These are phyloP conservation scores for Arrhopalites spinosus DNA, from an alignment of 2,888 invertebrate species.

Conservation along the genomic window DNA sequence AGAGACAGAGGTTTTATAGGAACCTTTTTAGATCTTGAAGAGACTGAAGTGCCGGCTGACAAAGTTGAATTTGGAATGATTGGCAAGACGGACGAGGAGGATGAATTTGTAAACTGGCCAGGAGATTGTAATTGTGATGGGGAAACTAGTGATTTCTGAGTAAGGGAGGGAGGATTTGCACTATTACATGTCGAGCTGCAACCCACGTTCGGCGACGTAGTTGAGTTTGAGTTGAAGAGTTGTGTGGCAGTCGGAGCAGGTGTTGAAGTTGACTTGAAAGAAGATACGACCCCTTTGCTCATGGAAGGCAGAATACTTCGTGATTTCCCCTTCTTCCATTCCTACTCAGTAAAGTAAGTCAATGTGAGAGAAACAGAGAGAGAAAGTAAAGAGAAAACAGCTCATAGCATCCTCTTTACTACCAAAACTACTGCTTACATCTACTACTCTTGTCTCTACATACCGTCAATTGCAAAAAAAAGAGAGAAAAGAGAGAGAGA, in stretches of 20 bases:
- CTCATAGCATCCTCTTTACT: background rate
- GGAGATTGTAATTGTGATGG: background rate
- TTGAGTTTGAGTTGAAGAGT: conserved; percentile 1
- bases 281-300: conserved; percentile 51
- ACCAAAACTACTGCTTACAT: background rate
- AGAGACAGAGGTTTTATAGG: conserved; percentile 33
- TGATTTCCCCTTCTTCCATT: conserved; percentile 55
- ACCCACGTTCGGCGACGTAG: background rate
- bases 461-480: background rate
- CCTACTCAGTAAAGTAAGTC: conserved; percentile 43
- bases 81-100: background rate
- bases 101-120: conserved; percentile 16
- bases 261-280: conserved; percentile 46
- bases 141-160: conserved; percentile 18
- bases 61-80: conserved; percentile 10
- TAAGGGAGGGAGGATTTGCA: conserved; percentile 12
- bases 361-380: conserved; percentile 27
- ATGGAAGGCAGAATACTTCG: conserved; percentile 52
- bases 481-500: background rate
- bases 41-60: conserved; percentile 1
- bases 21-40: conserved; percentile 54
- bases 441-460: background rate
- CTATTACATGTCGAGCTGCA: background rate
- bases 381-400: background rate
- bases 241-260: background rate